Conservation (phyloP, 2,797 vertebrate species). For the Cossypha niveicapilla region DNA sequence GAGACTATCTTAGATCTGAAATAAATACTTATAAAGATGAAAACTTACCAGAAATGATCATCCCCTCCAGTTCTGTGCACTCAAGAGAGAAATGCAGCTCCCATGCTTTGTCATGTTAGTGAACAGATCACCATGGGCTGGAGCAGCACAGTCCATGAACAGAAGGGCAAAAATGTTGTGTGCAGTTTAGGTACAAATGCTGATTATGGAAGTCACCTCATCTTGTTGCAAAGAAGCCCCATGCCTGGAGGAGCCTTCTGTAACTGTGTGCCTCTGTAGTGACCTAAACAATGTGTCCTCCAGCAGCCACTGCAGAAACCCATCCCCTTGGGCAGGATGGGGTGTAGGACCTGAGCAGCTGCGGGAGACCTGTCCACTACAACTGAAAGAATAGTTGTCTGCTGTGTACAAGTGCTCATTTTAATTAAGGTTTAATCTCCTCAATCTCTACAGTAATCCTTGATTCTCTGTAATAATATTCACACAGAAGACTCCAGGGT, state of each 20-base stretch:
- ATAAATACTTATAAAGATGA: not conserved
- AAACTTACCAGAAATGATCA: not conserved
- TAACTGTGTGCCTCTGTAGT: not conserved
- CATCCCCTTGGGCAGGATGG: not conserved
- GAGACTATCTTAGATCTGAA: not conserved
- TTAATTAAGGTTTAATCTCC: constrained; percentile 35
- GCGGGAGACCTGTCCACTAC: not conserved
- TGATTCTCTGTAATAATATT: not conserved
- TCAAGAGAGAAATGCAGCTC: not conserved
- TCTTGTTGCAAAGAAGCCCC: not conserved
- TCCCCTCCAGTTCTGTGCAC: not conserved
- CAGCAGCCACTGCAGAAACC: not conserved
- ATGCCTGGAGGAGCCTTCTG: not conserved
- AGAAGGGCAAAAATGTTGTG: rapidly evolving
- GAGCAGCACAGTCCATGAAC: not conserved
- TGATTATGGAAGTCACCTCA: not conserved
- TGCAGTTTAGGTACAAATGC: not conserved
- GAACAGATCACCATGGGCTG: not conserved
- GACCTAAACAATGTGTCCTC: not conserved
- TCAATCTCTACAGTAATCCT: constrained; percentile 15
- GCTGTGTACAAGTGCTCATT: not conserved
- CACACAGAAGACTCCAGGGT: not conserved
- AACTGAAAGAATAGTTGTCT: not conserved
- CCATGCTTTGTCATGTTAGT: not conserved
- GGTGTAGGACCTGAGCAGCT: not conserved